These are phyloP conservation scores for Drosophila trapezifrons DNA, from an alignment of 1,140 invertebrate species.

Conservation along the genomic window DNA sequence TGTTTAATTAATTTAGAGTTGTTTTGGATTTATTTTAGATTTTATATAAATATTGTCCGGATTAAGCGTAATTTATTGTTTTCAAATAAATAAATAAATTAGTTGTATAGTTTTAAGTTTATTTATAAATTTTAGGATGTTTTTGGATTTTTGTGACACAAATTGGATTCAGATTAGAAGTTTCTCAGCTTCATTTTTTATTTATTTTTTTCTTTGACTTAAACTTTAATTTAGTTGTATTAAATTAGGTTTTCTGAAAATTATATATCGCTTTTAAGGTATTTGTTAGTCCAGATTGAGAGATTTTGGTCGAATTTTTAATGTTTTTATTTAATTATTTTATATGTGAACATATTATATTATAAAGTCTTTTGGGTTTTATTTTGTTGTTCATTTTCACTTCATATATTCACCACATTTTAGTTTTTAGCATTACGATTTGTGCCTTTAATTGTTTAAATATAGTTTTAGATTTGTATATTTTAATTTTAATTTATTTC, in stretches of 20 bases:
- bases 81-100: neutral
- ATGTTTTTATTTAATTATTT: neutral
- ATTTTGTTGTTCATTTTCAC: neutral
- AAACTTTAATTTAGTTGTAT: neutral
- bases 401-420: neutral
- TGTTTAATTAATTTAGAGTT: neutral
- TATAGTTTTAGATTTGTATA: neutral
- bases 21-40: neutral
- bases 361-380: neutral
- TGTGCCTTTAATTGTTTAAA: neutral
- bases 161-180: neutral
- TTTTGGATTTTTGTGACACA: neutral
- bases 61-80: neutral
- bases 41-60: neutral
- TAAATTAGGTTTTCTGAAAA: neutral
- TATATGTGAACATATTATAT: neutral
- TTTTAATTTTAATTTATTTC: neutral
- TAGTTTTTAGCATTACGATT: neutral
- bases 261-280: neutral
- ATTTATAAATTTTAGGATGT: neutral
- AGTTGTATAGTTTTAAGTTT: neutral
- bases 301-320: neutral
- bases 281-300: neutral
- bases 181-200: neutral
- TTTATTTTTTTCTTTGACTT: neutral